These are phyloP conservation scores for Pachycephus smyrnensis DNA, from an alignment of 2,888 invertebrate genomes.

Conservation along the genomic window DNA sequence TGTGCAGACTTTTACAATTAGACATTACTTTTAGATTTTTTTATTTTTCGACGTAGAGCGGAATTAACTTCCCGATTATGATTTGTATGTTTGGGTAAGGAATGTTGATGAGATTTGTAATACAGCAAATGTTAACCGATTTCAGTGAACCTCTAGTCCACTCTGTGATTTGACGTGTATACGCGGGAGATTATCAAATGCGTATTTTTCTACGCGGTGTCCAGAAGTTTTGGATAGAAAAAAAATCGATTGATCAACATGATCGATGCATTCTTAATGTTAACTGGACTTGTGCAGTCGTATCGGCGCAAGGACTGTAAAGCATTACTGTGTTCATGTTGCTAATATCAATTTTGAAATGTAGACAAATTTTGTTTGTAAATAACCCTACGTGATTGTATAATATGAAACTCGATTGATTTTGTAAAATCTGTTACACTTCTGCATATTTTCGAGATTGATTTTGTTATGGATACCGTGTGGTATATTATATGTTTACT, in stretches of 20 bases:
- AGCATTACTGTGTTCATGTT: not conserved
- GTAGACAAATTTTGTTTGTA: not conserved
- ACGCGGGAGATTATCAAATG: not conserved
- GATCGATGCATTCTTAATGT: not conserved
- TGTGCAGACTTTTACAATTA: not conserved
- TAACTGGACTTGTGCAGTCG: not conserved
- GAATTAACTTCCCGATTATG: not conserved
- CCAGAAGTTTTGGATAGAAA: not conserved
- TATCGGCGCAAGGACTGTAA: not conserved
- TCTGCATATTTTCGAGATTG: conserved; percentile 42
- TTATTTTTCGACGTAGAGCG: not conserved
- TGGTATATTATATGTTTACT: conserved; percentile 15
- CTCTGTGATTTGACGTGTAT: not conserved
- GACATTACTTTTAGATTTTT: not conserved
- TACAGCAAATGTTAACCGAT: not conserved
- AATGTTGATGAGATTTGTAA: not conserved
- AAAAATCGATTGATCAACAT: not conserved
- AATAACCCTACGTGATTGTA: not conserved
- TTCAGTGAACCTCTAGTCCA: not conserved
- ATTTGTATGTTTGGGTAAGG: not conserved
- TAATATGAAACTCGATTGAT: not conserved
- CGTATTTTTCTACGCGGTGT: not conserved
- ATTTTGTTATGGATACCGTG: conserved; percentile 28
- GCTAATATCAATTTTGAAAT: not conserved
- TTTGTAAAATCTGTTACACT: conserved; percentile 20